Conservation (phyloP, 2,113 vertebrate genomes). For the Lynx canadensis region DNA sequence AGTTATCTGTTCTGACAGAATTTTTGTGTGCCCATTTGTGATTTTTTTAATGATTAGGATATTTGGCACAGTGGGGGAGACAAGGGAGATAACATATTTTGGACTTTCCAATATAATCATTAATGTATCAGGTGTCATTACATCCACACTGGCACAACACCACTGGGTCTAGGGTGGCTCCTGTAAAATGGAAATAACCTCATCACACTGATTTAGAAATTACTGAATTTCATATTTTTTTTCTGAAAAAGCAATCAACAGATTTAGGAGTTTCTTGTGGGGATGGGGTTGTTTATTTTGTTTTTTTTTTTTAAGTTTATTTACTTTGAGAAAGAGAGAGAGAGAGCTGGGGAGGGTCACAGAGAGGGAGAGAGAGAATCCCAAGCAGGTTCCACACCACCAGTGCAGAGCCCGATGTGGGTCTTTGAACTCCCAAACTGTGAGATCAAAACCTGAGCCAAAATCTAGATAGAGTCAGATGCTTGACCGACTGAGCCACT, state of each 20-base stretch:
- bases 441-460: too few relatives aligned
- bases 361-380: too few relatives aligned
- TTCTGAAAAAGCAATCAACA: not conserved
- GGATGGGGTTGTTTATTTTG: not conserved
- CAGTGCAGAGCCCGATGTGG: too few relatives aligned
- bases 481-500: too few relatives aligned
- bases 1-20: not conserved
- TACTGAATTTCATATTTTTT: not conserved
- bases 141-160: not conserved
- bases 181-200: not conserved
- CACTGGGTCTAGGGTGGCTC: not conserved
- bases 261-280: not conserved
- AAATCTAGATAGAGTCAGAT: too few relatives aligned
- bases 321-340: too few relatives aligned
- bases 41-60: conserved; percentile 4
- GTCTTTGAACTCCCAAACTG: too few relatives aligned
- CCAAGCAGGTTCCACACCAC: too few relatives aligned
- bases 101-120: not conserved
- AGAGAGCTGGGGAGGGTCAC: too few relatives aligned
- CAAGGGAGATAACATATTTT: not conserved
- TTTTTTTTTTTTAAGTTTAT: not conserved
- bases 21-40: not conserved
- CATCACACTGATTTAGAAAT: not conserved
- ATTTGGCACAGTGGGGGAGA: not conserved
- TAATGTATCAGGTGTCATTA: not conserved